These are phyloP conservation scores for Probosciger aterrimus DNA, from an alignment of 2,113 vertebrate genomes.

Conservation along the genomic window DNA sequence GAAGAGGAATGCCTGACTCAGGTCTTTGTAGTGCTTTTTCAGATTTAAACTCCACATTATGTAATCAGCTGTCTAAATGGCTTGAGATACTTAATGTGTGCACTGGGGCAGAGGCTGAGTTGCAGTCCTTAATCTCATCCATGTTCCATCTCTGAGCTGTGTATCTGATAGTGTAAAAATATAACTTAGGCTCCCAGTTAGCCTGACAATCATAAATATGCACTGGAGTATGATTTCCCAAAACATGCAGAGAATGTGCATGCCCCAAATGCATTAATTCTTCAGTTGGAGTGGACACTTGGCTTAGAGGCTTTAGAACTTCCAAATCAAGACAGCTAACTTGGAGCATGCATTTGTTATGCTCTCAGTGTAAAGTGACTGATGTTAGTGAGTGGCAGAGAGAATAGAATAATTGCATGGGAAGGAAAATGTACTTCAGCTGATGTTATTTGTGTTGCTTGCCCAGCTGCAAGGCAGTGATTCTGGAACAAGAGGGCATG, in stretches of 20 bases:
- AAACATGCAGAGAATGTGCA: neutral
- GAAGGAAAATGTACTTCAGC: neutral
- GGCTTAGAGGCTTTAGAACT: neutral
- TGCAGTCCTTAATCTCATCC: neutral
- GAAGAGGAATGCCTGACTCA: neutral
- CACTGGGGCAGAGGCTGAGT: neutral
- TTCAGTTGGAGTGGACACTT: neutral
- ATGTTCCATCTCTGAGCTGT: neutral
- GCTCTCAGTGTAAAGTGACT: neutral
- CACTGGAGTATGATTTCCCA: neutral
- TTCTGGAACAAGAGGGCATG: neutral
- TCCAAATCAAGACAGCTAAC: neutral
- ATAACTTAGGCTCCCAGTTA: neutral
- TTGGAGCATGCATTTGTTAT: neutral
- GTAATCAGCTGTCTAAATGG: neutral
- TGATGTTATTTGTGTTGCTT: neutral
- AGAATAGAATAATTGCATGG: neutral
- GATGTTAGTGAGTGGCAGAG: neutral
- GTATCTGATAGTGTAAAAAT: neutral
- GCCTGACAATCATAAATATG: neutral
- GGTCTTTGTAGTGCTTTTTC: neutral
- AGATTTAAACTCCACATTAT: neutral
- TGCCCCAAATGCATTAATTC: neutral
- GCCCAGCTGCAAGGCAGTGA: neutral
- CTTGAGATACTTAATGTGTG: neutral